These are phyloP conservation scores for Phaedon cochleariae DNA, from an alignment of 2,888 invertebrate genomes.

Conservation along the genomic window DNA sequence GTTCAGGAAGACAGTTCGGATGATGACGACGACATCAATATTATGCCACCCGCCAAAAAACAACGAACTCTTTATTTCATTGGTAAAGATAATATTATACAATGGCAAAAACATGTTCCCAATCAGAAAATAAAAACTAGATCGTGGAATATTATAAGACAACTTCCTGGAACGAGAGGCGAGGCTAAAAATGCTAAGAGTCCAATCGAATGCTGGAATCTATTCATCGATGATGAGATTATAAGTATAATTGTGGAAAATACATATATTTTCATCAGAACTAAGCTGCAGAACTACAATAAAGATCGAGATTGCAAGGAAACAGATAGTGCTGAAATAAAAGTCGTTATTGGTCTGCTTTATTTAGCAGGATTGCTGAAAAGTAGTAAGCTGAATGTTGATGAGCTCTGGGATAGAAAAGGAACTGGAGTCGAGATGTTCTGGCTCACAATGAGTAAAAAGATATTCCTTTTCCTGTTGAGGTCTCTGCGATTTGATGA, in stretches of 20 bases:
- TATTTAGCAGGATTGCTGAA: no score
- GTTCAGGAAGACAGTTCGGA: background rate
- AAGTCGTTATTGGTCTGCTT: no score
- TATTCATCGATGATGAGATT: background rate
- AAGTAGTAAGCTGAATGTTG: no score
- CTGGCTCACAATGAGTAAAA: constrained; percentile 41
- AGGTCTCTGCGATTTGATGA: constrained; percentile 44
- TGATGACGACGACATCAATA: background rate
- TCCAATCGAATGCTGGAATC: background rate
- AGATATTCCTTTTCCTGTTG: constrained; percentile 44
- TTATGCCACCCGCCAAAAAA: background rate
- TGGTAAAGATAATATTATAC: no score
- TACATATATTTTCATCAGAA: no score
- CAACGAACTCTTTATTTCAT: background rate
- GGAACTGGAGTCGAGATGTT: constrained; percentile 47
- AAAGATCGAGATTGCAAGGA: no score
- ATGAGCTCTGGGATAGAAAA: constrained; percentile 47
- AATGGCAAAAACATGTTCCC: background rate
- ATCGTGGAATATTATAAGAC: no score
- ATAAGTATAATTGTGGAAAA: no score
- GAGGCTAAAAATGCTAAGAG: background rate
- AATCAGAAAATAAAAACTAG: background rate
- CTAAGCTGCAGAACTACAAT: no score
- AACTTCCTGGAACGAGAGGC: background rate
- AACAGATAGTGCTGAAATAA: no score